phyloP scores from a whole-genome alignment of 2,113 vertebrate genomes.

The Indri indri region DNA sequence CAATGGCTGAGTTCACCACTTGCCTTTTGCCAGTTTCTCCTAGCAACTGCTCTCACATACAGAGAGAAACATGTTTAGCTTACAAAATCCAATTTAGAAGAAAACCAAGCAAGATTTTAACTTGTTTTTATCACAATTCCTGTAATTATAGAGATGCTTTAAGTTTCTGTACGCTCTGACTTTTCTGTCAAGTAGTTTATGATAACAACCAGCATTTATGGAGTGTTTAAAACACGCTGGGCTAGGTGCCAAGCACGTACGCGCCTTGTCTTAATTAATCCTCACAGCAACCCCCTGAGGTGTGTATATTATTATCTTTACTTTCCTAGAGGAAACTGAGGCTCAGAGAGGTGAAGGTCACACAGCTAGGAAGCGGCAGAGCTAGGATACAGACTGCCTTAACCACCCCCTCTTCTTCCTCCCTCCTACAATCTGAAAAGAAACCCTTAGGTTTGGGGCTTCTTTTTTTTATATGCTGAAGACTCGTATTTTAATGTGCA shows the following conservation, averaged over 20 bases:
- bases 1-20: constrained; percentile 54
- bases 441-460: neutral
- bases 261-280: neutral
- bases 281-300: neutral
- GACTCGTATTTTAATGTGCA: neutral
- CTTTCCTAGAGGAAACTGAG: constrained; percentile 27
- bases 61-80: constrained; percentile 34
- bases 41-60: constrained; percentile 63
- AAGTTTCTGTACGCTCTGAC: constrained; percentile 43
- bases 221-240: neutral
- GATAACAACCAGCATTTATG: neutral
- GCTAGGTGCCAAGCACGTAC: neutral
- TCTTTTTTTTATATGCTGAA: neutral
- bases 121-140: constrained; percentile 62
- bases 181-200: constrained; percentile 47
- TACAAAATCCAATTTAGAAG: constrained; percentile 62
- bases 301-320: neutral
- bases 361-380: neutral
- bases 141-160: constrained; percentile 62
- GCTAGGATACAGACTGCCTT: neutral
- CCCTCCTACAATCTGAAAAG: neutral
- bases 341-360: neutral
- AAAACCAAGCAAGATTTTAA: constrained; percentile 64
- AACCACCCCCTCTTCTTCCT: neutral
- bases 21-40: constrained; percentile 70